Conservation (phyloP, 2,888 invertebrate species). For the Ochropleura plecta region DNA sequence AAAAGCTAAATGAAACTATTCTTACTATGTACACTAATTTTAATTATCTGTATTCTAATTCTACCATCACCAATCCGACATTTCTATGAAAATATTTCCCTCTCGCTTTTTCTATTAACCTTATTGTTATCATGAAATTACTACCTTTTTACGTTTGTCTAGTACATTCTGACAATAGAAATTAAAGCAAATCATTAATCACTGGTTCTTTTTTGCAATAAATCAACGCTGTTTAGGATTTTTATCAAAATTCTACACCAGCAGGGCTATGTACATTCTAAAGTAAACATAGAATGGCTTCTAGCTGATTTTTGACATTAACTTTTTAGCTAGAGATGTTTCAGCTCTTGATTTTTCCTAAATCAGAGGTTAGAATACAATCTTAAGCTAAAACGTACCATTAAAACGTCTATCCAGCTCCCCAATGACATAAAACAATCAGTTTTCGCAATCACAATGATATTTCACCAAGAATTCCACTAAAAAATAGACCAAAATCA, state of each 20-base stretch:
- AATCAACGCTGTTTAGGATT: background rate
- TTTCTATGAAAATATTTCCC: background rate
- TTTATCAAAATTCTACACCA: background rate
- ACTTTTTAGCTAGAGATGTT: conserved; percentile 11
- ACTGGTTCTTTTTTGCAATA: background rate
- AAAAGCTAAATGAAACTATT: background rate
- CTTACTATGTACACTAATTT: too few species aligned
- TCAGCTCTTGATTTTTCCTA: background rate
- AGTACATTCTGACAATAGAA: background rate
- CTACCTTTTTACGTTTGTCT: background rate
- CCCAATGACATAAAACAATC: conserved; percentile 42
- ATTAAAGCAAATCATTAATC: background rate
- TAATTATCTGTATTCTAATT: background rate
- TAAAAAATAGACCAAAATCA: conserved; percentile 20
- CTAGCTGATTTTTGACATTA: conserved; percentile 31
- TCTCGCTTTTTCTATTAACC: conserved; percentile 16
- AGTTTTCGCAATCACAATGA: conserved; percentile 35
- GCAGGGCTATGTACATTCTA: background rate
- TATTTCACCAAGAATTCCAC: conserved; percentile 13
- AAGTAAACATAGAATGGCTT: conserved; percentile 48
- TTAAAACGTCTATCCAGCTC: conserved; percentile 46
- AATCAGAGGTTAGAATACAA: background rate
- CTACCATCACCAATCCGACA: too few species aligned
- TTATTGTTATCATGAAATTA: conserved; percentile 14
- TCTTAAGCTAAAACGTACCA: conserved; percentile 49